phyloP scores from a whole-genome alignment of 2,113 vertebrate species.

The Lathamus discolor region DNA sequence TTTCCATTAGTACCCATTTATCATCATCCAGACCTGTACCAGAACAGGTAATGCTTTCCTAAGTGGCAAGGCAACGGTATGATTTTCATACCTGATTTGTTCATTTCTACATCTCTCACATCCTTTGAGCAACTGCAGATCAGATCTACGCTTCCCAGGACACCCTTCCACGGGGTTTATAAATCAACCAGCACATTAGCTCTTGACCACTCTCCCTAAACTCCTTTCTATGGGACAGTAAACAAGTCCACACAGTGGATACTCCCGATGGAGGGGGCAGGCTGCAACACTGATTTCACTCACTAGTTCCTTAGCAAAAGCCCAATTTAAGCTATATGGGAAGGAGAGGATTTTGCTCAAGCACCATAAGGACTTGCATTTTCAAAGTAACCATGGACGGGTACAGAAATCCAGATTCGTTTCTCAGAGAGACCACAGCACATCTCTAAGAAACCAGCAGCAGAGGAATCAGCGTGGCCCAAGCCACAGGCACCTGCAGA shows the following conservation, averaged over 20 bases:
- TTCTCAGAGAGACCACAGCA: not conserved
- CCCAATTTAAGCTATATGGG: not conserved
- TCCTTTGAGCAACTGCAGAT: not conserved
- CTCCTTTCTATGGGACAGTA: not conserved
- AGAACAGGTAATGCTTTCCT: not conserved
- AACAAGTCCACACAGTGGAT: not conserved
- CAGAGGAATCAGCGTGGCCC: not conserved
- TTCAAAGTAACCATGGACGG: not conserved
- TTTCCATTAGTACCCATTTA: constrained; percentile 16
- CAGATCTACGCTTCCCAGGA: not conserved
- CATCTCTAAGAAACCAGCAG: not conserved
- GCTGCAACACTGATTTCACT: not conserved
- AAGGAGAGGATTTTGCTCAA: not conserved
- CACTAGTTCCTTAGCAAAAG: not conserved
- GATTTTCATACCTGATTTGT: constrained; percentile 41
- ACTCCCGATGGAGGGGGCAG: not conserved
- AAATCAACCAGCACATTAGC: not conserved
- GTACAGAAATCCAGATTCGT: not conserved
- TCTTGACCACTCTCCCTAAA: not conserved
- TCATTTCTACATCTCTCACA: not conserved
- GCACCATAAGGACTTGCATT: not conserved
- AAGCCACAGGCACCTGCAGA: not conserved
- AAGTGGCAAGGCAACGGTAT: constrained; percentile 34
- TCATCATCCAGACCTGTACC: not conserved
- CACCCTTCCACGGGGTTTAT: not conserved